These are phyloP conservation scores for Piprites chloris DNA, from an alignment of 2,113 vertebrate genomes.

Conservation along the genomic window DNA sequence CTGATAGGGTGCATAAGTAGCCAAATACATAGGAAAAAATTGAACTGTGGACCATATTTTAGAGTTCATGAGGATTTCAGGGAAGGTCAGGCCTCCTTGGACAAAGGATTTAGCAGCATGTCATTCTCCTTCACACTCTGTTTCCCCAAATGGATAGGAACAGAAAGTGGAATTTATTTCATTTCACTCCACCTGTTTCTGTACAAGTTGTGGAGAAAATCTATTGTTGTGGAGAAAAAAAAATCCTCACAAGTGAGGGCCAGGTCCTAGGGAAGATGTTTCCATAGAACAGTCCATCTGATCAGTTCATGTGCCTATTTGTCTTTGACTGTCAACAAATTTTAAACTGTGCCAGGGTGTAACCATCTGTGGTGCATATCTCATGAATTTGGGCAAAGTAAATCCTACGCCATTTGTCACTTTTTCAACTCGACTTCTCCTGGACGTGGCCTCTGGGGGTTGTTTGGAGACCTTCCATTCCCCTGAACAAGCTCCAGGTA, in stretches of 20 bases:
- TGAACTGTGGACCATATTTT: background rate
- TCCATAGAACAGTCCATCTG: background rate
- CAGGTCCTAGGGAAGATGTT: background rate
- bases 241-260: background rate
- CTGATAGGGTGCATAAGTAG: background rate
- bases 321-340: background rate
- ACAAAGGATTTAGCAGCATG: background rate
- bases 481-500: background rate
- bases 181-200: background rate
- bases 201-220: background rate
- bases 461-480: background rate
- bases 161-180: background rate
- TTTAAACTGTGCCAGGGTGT: background rate
- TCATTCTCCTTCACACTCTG: conserved; percentile 3
- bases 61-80: background rate
- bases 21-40: background rate
- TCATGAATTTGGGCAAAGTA: background rate
- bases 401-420: background rate
- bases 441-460: background rate
- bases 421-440: background rate
- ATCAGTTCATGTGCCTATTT: background rate
- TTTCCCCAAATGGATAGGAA: background rate
- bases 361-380: background rate
- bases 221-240: background rate
- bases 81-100: background rate